Evolutionary conservation across 2,888 invertebrate species (phyloP).

Genomic region (Amblyjoppa proteus): DNA sequence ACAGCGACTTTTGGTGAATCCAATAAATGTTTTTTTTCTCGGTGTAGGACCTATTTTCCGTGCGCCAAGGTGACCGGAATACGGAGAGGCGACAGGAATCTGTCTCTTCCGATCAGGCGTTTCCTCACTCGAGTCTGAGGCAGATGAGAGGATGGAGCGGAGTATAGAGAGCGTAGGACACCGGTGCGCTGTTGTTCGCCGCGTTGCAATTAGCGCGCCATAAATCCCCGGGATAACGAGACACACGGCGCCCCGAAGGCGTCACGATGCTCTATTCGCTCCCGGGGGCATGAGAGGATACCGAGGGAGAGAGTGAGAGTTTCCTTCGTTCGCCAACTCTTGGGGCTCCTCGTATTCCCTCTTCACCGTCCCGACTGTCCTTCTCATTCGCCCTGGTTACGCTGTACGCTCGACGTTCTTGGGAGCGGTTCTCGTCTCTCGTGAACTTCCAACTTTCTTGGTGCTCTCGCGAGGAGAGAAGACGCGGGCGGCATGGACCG

Average conservation of each 20-base stretch:
- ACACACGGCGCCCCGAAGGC: slow-evolving; percentile 84
- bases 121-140: slow-evolving; percentile 9
- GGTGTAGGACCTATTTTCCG: background rate
- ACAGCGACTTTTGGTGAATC: too few relatives aligned
- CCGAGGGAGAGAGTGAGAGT: slow-evolving; percentile 47
- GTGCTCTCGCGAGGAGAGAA: slow-evolving; percentile 63
- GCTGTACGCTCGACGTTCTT: slow-evolving; percentile 7
- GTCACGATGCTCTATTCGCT: slow-evolving; percentile 77
- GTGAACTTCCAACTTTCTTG: slow-evolving; percentile 67
- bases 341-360: slow-evolving; percentile 55
- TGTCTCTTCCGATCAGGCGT: slow-evolving; percentile 33
- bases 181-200: slow-evolving; percentile 79
- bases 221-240: slow-evolving; percentile 84
- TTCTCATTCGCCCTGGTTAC: slow-evolving; percentile 47
- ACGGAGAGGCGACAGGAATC: slow-evolving; percentile 14
- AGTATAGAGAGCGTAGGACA: slow-evolving; percentile 49
- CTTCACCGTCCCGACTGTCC: slow-evolving; percentile 43
- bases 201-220: slow-evolving; percentile 84
- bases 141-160: slow-evolving; percentile 22
- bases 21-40: background rate
- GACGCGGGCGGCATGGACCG: slow-evolving; percentile 64
- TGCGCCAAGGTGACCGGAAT: slow-evolving; percentile 17
- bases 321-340: slow-evolving; percentile 72
- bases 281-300: slow-evolving; percentile 61
- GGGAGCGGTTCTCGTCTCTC: slow-evolving; percentile 49